Evolutionary conservation across 2,797 vertebrate genomes (phyloP).

Genomic region (Sphenopsis melanotis): DNA sequence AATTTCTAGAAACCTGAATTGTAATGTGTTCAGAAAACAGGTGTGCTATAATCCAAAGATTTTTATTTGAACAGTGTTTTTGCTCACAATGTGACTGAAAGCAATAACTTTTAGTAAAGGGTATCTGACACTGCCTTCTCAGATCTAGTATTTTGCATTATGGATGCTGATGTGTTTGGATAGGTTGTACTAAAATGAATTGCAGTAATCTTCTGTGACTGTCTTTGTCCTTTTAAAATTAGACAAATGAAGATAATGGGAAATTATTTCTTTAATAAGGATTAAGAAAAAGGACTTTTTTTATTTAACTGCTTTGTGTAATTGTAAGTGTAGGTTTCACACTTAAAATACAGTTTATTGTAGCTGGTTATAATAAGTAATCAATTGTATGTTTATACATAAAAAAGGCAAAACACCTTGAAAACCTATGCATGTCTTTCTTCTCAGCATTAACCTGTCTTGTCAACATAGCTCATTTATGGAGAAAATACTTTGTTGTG

Average conservation of each 20-base stretch:
- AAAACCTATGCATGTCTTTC: background rate
- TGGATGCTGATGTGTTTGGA: conserved; percentile 14
- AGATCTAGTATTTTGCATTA: background rate
- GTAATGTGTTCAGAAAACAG: background rate
- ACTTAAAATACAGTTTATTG: background rate
- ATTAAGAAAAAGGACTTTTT: background rate
- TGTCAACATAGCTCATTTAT: background rate
- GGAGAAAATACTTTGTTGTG: background rate
- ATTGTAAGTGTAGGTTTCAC: background rate
- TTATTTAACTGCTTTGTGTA: background rate
- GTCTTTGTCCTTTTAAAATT: background rate
- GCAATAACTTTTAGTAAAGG: background rate
- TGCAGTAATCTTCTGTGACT: background rate
- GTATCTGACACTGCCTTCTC: conserved; percentile 16
- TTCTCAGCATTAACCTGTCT: background rate
- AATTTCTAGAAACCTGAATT: background rate
- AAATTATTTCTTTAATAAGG: background rate
- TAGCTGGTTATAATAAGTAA: background rate
- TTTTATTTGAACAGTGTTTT: background rate
- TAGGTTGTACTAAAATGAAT: background rate
- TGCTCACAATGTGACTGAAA: background rate
- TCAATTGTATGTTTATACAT: background rate
- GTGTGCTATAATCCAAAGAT: background rate
- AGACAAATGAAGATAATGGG: background rate
- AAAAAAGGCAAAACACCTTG: background rate